phyloP scores from a whole-genome alignment of 2,888 invertebrate species.

The Dicroscelio sp. region DNA sequence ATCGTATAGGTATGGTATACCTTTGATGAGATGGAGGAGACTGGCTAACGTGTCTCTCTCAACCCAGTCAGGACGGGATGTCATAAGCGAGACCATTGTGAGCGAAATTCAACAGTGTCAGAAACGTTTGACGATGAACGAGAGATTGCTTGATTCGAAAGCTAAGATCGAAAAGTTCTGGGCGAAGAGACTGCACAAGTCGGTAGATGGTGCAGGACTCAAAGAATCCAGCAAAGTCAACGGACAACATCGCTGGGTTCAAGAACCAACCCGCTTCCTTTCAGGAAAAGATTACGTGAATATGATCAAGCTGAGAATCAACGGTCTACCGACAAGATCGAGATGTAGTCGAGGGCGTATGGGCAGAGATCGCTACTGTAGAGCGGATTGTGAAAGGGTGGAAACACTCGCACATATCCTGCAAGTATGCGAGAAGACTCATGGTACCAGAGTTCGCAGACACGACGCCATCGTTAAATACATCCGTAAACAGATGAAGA shows the following conservation, averaged over 20 bases:
- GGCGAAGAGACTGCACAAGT: not conserved
- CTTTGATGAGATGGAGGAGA: too few relatives aligned
- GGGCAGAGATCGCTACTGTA: conserved; percentile 21
- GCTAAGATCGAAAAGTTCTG: not conserved
- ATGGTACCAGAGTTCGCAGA: conserved; percentile 87
- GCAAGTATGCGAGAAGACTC: conserved; percentile 88
- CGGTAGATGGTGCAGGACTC: not conserved
- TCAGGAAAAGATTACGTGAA: conserved; percentile 88
- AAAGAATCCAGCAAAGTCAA: not conserved
- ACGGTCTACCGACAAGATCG: conserved; percentile 87
- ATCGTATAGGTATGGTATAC: conserved; percentile 64
- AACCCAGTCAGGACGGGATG: too few relatives aligned
- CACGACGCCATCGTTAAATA: not conserved
- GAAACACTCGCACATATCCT: conserved; percentile 88
- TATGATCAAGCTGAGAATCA: conserved; percentile 87
- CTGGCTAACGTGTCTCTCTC: too few relatives aligned
- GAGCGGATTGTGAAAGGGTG: conserved; percentile 86
- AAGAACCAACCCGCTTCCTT: conserved; percentile 80
- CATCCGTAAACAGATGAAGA: not conserved
- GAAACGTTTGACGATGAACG: too few relatives aligned
- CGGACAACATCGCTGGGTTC: conserved; percentile 78
- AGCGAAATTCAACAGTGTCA: too few relatives aligned
- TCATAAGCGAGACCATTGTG: too few relatives aligned
- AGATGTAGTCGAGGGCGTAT: conserved; percentile 56
- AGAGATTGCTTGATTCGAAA: conserved; percentile 8